Base-by-base conservation (phyloP, 2,888 invertebrate species). In the Tiliacea aurago region DNA sequence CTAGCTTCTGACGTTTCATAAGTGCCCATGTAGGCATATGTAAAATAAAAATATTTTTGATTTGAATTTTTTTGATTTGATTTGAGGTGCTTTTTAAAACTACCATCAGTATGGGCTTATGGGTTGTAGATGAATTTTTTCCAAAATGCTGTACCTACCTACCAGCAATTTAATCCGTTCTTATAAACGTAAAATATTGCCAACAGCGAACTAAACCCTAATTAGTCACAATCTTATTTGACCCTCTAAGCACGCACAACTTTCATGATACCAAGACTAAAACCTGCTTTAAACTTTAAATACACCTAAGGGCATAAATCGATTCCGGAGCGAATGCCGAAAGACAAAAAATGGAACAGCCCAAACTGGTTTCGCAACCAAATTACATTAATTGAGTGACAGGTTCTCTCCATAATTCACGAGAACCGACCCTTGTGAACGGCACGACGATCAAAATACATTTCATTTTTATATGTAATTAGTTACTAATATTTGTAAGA, bases 261-360 rank as follows among this genome's bases (percentile, higher is more conserved):
- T 77, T 77, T 79, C 75, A 68, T 71, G 71, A 58, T 61, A 78
- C 53, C 84, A 45, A 53, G 56, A 72, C 68, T 61, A 76, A 82
- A 85, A 82, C 81, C 74, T 76, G 84, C 63, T 83, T 61, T 73
- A 74, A 74, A 76, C 73, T 76, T 70, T 80, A 75, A 84, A 76
- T 78, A 64, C 63, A 81, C 70, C 85, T 85, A 78, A 83, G 84
- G 85, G 84, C 85, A 86, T 81, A 75, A 82, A 76, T 80, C 80
- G 76, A 76, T 76, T 84, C 73, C 71, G 72, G 61, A 76, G 75
- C 78, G 69, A 82, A 76, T 84, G 72, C 72, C 72, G 71, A 73
- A 69, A 62, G 37, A 76, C 73, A 83, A 86, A 82, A 84, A 83
- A 78, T 71, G 47, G 28, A 65, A 81, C 77, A 33, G 37, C 61